Base-by-base conservation (phyloP, 2,797 vertebrate genomes). In the Pseudomugil gertrudae region DNA sequence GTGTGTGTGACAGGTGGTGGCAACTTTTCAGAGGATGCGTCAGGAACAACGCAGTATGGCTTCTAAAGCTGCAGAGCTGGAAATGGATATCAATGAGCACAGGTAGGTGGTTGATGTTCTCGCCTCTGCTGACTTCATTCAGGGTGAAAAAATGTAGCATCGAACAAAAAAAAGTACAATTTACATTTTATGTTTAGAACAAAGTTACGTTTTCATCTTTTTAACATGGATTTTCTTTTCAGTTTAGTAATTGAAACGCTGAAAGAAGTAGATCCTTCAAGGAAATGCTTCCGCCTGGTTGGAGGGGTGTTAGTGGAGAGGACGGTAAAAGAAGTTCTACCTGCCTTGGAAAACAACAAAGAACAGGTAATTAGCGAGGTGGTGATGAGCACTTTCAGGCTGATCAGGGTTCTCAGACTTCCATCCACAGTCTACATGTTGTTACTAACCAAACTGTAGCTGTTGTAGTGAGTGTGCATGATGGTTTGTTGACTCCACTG, bases 1-100 rank as follows among this genome's bases (percentile, higher is more conserved):
- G 26, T 30, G 2, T 60, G 0, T 72, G 24, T 38, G 55, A 21
- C 86, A 98, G 96, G 96, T 98, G 24, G 96, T 98, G 80, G 91
- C 95, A 8, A 95, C 94, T 2, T 98, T 98, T 81, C 97, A 98
- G 89, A 94, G 94, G 66, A 95, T 98, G 89, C 93, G 97, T 15
- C 96, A 98, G 85, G 96, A 98, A 29, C 97, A 98, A 88, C 94
- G 96, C 32, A 92, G 91, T 3, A 87, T 98, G 88, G 96, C 96
- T 0, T 96, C 96, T 5, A 98, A 98, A 80, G 92, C 94, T 0
- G 95, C 96, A 0, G 96, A 98, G 78, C 75, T 98, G 78, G 97
- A 98, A 88, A 95, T 98, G 96, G 96, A 98, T 32, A 88, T 96
- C 75, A 98, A 96, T 6, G 97, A 98, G 77, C 96, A 98, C 92